Evolutionary conservation across 2,797 vertebrate genomes (phyloP).

Genomic region (Pseudopleuronectes americanus): DNA sequence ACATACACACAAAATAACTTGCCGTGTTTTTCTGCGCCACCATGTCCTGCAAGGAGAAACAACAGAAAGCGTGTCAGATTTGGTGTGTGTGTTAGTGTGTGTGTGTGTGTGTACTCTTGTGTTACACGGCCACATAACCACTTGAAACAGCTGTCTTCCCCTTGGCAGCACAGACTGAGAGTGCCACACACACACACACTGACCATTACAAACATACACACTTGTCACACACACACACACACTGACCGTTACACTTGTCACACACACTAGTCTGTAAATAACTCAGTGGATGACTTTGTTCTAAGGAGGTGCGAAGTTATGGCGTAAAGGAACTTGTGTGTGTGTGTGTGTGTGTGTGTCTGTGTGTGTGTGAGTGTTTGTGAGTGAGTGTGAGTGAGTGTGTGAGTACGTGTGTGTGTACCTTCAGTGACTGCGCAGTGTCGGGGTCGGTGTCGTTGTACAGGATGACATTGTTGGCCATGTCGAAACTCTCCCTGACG

Average conservation of each 20-base stretch:
- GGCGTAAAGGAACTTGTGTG: conserved; percentile 24
- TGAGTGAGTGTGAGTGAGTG: not conserved
- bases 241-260: not conserved
- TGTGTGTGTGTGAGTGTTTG: not conserved
- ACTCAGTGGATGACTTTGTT: conserved; percentile 53
- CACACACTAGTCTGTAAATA: conserved; percentile 47
- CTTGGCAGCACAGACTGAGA: conserved; percentile 5
- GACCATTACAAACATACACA: not conserved
- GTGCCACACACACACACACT: conserved; percentile 1
- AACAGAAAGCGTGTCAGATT: conserved; percentile 32
- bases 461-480: conserved; percentile 96
- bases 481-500: conserved; percentile 95
- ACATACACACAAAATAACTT: conserved; percentile 78
- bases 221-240: conserved; percentile 1
- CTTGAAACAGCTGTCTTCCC: conserved; percentile 36
- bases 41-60: conserved; percentile 87
- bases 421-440: conserved; percentile 93
- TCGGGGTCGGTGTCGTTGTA: conserved; percentile 92
- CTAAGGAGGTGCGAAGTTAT: conserved; percentile 25
- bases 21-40: conserved; percentile 96
- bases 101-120: not conserved
- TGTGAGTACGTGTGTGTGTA: conserved; percentile 66
- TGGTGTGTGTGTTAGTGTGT: not conserved
- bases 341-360: not conserved
- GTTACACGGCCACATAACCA: not conserved